Base-by-base conservation (phyloP, 2,797 vertebrate species). In the Vultur gryphus region DNA sequence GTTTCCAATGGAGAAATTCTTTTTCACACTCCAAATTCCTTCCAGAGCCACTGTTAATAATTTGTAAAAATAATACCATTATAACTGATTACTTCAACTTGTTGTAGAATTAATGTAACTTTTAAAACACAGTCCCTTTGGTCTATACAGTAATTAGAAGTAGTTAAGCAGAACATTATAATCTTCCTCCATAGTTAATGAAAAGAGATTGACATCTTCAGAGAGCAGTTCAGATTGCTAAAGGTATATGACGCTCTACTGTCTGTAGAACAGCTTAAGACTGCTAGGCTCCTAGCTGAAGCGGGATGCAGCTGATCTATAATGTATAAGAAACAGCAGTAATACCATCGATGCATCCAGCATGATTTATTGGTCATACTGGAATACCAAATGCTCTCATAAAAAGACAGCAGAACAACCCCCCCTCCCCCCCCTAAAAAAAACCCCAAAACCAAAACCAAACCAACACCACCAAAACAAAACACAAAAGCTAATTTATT, bases 41-140 rank as follows among this genome's bases (percentile, higher is more conserved):
- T 98, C 97, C 96, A 98, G 73, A 93, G 96, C 81, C 92, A 83
- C 98, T 98, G 97, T 96, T 91, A 95, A 97, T 29, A 95, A 96
- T 97, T 93, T 80, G 49, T n/a, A 55, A 93, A 94, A 97, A 95
- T 23, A 96, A 88, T 37, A 94, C 33, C 3, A 6, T 94, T 92
- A 84, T 18, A 95, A 85, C 12, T 8, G 46, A 80, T 85, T 52
- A 85, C 39, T 89, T 82, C 66, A 87, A 26, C 23, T 73, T 87
- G 26, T 85, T 90, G 64, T 84, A 72, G n/a, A 73, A 83, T 52
- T 73, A 82, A 39, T 75, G 28, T 28, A 84, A 51, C 67, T 95
- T 85, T 49, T 37, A 54, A 83, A 75, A 43, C 52, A 28, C 24
- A 52, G 41, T 77, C 91, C 57, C 67, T 43, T 76, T 86, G 19